Evolutionary conservation across 2,113 vertebrate species (phyloP).

Genomic region (Fregata magnificens): DNA sequence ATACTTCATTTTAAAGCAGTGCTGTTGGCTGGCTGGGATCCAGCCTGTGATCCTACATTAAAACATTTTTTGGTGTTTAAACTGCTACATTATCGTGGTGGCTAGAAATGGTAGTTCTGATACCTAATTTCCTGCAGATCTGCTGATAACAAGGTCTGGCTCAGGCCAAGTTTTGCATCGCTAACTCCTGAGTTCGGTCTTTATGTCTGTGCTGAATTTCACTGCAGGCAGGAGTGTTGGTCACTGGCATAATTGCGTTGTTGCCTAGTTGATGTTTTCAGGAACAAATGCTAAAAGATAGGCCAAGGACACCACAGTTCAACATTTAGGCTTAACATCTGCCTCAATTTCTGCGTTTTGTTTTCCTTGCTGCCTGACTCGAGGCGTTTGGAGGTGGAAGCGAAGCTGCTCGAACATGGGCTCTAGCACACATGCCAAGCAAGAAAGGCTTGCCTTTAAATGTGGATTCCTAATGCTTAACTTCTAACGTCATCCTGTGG

Average conservation of each 20-base stretch:
- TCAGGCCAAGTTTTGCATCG: background rate
- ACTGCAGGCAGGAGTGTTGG: background rate
- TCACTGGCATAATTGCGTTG: background rate
- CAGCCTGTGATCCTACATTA: slow-evolving; percentile 6
- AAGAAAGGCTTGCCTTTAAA: background rate
- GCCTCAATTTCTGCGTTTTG: background rate
- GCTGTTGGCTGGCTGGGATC: background rate
- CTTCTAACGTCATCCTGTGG: background rate
- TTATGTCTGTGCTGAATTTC: background rate
- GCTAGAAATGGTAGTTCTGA: background rate
- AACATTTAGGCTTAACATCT: background rate
- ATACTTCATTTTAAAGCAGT: background rate
- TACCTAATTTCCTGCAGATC: background rate
- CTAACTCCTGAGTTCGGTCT: fast-evolving
- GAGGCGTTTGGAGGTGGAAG: background rate
- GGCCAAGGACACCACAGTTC: background rate
- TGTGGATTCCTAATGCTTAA: background rate
- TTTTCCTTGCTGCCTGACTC: background rate
- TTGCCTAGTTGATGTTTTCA: background rate
- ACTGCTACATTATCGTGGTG: background rate
- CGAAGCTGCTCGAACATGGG: fast-evolving
- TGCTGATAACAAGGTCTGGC: background rate
- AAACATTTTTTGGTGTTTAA: background rate
- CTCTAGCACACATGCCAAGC: fast-evolving
- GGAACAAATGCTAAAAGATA: background rate